A percentile compares a stretch with the other conserved stretches of the same genome.
phyloP scores from a whole-genome alignment of 1,140 invertebrate species.

The Papilio helenus region DNA sequence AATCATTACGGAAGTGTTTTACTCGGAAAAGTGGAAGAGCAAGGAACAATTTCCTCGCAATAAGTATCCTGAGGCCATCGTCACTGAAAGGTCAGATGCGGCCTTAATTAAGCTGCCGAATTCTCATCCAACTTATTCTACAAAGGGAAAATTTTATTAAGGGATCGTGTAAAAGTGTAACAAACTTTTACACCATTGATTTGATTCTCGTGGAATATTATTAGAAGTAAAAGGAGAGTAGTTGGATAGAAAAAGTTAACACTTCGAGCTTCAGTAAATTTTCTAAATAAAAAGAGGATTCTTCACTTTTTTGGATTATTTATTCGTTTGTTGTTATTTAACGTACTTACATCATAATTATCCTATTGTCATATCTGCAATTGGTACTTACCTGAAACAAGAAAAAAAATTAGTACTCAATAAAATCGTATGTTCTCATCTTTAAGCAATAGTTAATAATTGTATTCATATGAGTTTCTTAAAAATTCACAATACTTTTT shows the following conservation, averaged over 20 bases:
- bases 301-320: not conserved
- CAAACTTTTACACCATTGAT: conserved; percentile 19
- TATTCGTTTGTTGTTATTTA: not conserved
- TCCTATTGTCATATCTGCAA: not conserved
- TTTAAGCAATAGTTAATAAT: not conserved
- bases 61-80: conserved; percentile 66
- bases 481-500: conserved; percentile 30
- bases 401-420: conserved; percentile 48
- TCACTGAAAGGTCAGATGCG: conserved; percentile 73
- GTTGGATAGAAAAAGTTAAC: not conserved
- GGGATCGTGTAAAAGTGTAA: conserved; percentile 20
- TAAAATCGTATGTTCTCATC: conserved; percentile 16
- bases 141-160: conserved; percentile 38
- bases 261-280: not conserved
- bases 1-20: conserved; percentile 57
- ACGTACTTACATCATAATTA: not conserved
- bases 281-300: not conserved
- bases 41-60: conserved; percentile 72
- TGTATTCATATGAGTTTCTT: not conserved
- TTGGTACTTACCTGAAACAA: conserved; percentile 63
- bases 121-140: conserved; percentile 54
- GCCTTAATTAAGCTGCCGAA: conserved; percentile 77
- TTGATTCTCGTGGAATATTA: not conserved
- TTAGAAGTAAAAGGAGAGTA: not conserved
- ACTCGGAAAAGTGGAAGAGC: conserved; percentile 52